These are phyloP conservation scores for Caenorhabditis sulstoni DNA, from an alignment of 2,888 invertebrate species.

Conservation along the genomic window DNA sequence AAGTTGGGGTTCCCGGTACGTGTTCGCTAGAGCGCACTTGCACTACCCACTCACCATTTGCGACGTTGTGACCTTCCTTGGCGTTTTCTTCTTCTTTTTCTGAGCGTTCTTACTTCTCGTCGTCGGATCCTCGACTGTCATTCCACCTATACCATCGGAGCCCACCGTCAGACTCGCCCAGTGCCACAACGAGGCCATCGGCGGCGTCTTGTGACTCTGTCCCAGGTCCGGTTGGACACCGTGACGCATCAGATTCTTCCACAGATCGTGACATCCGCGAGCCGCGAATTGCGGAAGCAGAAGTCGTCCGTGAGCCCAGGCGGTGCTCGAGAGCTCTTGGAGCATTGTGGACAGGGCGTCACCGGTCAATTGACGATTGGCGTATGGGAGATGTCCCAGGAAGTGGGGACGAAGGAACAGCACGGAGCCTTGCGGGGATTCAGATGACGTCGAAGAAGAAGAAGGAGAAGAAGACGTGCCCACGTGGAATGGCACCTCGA, in stretches of 20 bases:
- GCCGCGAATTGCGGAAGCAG: slow-evolving; percentile 39
- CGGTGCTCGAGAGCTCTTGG: neutral
- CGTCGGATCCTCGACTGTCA: neutral
- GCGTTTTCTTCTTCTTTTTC: neutral
- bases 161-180: slow-evolving; percentile 36
- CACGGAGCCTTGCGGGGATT: no score
- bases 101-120: no score
- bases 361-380: slow-evolving; percentile 26
- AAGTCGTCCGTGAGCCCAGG: slow-evolving; percentile 10
- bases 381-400: slow-evolving; percentile 43
- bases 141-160: slow-evolving; percentile 27
- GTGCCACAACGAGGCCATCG: slow-evolving; percentile 51
- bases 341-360: slow-evolving; percentile 16
- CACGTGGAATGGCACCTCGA: slow-evolving; percentile 36
- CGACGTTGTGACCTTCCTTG: slow-evolving; percentile 7
- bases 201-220: slow-evolving; percentile 42
- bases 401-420: slow-evolving; percentile 48
- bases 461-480: no score
- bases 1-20: no score
- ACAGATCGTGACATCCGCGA: slow-evolving; percentile 38
- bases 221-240: slow-evolving; percentile 56
- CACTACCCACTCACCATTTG: slow-evolving; percentile 2
- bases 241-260: slow-evolving; percentile 52
- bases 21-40: no score
- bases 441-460: no score